These are phyloP conservation scores for Barbus barbus DNA, from an alignment of 2,113 vertebrate species.

Conservation along the genomic window DNA sequence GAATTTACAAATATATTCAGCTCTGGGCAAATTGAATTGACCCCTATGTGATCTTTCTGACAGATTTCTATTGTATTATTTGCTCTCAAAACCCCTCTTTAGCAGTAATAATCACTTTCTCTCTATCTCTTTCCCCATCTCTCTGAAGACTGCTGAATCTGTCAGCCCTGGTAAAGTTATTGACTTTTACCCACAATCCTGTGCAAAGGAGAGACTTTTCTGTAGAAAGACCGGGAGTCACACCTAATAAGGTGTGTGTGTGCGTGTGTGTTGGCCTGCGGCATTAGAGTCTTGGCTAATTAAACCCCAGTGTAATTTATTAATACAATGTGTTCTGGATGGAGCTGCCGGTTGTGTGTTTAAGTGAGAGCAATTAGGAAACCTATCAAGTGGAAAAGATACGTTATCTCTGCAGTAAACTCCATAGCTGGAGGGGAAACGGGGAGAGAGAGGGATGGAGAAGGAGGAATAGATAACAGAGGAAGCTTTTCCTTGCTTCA, in stretches of 20 bases:
- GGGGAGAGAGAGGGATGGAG: neutral
- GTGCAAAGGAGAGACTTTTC: neutral
- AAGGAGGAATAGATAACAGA: neutral
- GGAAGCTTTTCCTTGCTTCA: neutral
- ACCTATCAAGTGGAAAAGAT: constrained; percentile 42
- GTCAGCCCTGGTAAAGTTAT: constrained; percentile 13
- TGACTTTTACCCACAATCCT: neutral
- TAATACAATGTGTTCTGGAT: constrained; percentile 44
- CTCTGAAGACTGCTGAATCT: neutral
- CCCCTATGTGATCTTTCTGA: neutral
- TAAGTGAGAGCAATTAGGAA: constrained; percentile 49
- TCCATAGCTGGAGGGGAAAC: constrained; percentile 26
- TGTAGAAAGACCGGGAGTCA: neutral
- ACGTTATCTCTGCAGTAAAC: constrained; percentile 35
- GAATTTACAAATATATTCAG: neutral
- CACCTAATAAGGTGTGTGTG: constrained; percentile 28
- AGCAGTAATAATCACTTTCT: neutral
- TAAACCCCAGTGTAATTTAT: constrained; percentile 49
- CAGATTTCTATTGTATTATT: constrained; percentile 4
- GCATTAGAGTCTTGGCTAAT: constrained; percentile 36
- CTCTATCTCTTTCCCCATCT: neutral
- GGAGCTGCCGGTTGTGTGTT: constrained; percentile 22
- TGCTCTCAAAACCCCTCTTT: constrained; percentile 4
- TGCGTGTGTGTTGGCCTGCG: constrained; percentile 20
- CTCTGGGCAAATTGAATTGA: neutral